phyloP scores from a whole-genome alignment of 1,140 invertebrate species.

The Helicoverpa armigera region DNA sequence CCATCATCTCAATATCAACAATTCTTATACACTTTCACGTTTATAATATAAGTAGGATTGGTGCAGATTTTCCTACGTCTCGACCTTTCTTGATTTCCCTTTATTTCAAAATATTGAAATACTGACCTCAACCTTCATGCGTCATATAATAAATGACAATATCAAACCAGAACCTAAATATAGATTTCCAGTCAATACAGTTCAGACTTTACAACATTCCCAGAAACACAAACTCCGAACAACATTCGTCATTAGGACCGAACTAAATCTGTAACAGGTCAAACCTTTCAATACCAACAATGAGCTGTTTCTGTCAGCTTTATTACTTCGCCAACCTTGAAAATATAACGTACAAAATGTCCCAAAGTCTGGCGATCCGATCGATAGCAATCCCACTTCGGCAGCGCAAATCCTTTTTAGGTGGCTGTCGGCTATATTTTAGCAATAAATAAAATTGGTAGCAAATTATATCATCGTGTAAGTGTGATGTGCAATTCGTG shows the following conservation, averaged over 20 bases:
- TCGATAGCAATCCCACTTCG: slow-evolving; percentile 47
- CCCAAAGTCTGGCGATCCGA: not conserved
- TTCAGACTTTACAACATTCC: not conserved
- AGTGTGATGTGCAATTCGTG: slow-evolving; percentile 61
- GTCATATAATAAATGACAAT: no score
- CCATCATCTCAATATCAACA: no score
- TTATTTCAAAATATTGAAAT: no score
- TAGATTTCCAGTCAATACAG: not conserved
- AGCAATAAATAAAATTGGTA: slow-evolving; percentile 54
- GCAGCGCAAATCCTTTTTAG: slow-evolving; percentile 41
- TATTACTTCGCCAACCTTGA: slow-evolving; percentile 32
- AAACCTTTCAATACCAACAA: slow-evolving; percentile 24
- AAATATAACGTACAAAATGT: slow-evolving; percentile 38
- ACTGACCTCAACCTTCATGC: no score
- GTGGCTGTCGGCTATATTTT: slow-evolving; percentile 47
- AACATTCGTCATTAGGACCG: not conserved
- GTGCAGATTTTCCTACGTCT: no score
- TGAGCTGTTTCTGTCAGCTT: slow-evolving; percentile 19
- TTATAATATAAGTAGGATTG: no score
- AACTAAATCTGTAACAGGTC: slow-evolving; percentile 9
- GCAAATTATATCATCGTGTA: slow-evolving; percentile 62
- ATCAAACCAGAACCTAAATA: no score
- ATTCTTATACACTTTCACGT: no score
- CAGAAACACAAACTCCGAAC: not conserved
- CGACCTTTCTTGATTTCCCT: no score